Evolutionary conservation across 2,888 invertebrate genomes (phyloP).

Genomic region (Drosophila borborema): DNA sequence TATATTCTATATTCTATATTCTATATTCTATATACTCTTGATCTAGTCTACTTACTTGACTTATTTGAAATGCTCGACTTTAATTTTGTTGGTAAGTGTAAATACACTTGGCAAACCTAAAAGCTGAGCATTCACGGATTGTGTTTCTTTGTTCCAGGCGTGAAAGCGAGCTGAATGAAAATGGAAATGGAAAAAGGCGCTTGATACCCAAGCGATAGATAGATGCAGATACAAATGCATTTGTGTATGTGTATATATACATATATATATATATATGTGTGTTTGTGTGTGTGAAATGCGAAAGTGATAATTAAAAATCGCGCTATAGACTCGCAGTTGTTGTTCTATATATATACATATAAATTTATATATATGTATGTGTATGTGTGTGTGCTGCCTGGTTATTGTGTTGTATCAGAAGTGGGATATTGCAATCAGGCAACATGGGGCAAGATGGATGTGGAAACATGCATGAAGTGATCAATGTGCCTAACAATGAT

Average conservation of each 20-base stretch:
- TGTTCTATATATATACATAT: constrained; percentile 14
- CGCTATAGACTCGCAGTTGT: constrained; percentile 58
- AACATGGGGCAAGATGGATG: constrained; percentile 46
- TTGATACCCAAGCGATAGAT: constrained; percentile 54
- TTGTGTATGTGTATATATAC: constrained; percentile 6
- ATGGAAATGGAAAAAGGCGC: constrained; percentile 45
- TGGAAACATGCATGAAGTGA: constrained; percentile 67
- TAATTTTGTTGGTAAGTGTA: constrained; percentile 20
- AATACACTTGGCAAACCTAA: constrained; percentile 48
- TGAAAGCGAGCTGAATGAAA: constrained; percentile 62
- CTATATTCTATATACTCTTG: not conserved
- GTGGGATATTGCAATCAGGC: constrained; percentile 71
- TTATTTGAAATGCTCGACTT: constrained; percentile 11
- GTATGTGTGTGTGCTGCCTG: constrained; percentile 32
- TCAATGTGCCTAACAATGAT: constrained; percentile 77
- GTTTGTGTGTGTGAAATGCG: constrained; percentile 51
- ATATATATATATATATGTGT: constrained; percentile 23
- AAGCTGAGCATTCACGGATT: constrained; percentile 72
- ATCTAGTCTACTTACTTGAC: not conserved
- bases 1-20: not conserved
- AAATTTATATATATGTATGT: not conserved
- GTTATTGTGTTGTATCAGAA: constrained; percentile 65
- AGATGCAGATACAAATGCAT: constrained; percentile 36
- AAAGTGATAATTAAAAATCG: constrained; percentile 80
- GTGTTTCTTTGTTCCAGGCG: constrained; percentile 67